Conservation (phyloP, 2,797 vertebrate genomes). For the Borostomias antarcticus region DNA sequence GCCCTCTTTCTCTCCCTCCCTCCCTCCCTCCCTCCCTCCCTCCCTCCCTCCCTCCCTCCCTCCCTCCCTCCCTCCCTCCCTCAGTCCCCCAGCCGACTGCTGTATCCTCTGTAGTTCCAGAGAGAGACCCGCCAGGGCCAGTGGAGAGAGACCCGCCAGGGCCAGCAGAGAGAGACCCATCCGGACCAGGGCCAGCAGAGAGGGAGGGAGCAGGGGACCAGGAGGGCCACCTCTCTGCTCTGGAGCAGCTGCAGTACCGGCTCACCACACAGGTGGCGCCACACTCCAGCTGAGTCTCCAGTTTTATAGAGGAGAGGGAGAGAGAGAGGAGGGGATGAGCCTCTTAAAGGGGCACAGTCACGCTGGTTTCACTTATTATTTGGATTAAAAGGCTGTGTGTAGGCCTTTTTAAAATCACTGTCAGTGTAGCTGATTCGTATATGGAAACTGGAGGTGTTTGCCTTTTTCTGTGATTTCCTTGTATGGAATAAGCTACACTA, state of each 20-base stretch:
- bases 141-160: no score
- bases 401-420: no score
- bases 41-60: neutral
- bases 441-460: no score
- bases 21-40: constrained; percentile 27
- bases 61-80: neutral
- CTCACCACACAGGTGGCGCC: constrained; percentile 78
- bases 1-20: neutral
- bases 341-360: no score
- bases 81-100: constrained; percentile 34
- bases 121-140: no score
- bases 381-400: no score
- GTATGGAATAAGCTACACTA: no score
- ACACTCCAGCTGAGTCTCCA: neutral
- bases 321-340: no score
- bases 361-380: no score
- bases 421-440: no score
- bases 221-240: constrained; percentile 64
- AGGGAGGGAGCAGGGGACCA: constrained; percentile 1
- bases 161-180: constrained; percentile 41
- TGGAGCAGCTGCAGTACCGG: constrained; percentile 80
- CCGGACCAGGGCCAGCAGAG: constrained; percentile 25
- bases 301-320: neutral
- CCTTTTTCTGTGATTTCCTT: no score
- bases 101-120: constrained; percentile 27